Evolutionary conservation across 2,888 invertebrate genomes (phyloP), one percentile per base, ranked within the genome.

Genomic region (Scaeva pyrastri): DNA sequence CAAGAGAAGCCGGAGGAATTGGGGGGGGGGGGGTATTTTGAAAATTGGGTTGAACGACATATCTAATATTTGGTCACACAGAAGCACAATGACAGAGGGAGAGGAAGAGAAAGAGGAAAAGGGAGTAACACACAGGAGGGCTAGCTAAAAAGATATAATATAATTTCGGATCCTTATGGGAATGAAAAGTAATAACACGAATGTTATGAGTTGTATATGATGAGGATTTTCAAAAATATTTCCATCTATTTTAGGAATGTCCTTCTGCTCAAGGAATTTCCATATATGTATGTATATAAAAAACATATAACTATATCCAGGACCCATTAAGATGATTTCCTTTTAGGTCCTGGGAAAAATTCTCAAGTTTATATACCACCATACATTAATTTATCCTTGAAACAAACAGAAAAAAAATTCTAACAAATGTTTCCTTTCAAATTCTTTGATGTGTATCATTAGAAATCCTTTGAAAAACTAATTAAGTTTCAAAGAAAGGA

Each of bases 31-130:
- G n/a, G 21, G 23, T 23, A 23, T 41, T 52, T 48, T 71, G 60
- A 66, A 60, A 60, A 76, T 83, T 52, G 75, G 66, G 75, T 71
- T 72, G 80, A 85, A 81, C 73, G 80, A 81, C 76, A 76, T 31
- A 31, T 31, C 31, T 73, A 77, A 85, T 81, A 81, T 81, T 80
- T 72, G 36, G 5, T 55, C 36, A 41, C 19, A 74, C 19, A 71
- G 16, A 66, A 8, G 36, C 14, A 78, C 41, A 71, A 41, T 12
- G 2, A 19, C 7, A 16, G 14, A 23, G 23, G 39, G 41, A 10
- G 36, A 7, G 26, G 16, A 10, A n/a, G 45, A 43, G 7, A 26
- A 41, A 6, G 31, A 19, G 43, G 12, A 23, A 26, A n/a, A n/a
- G n/a, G n/a, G n/a, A n/a, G n/a, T n/a, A n/a, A n/a, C n/a, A n/a